Evolutionary conservation across 64 coral and sea anemone genomes (phyloP).

Genomic region (Dendronephthya gigantea): DNA sequence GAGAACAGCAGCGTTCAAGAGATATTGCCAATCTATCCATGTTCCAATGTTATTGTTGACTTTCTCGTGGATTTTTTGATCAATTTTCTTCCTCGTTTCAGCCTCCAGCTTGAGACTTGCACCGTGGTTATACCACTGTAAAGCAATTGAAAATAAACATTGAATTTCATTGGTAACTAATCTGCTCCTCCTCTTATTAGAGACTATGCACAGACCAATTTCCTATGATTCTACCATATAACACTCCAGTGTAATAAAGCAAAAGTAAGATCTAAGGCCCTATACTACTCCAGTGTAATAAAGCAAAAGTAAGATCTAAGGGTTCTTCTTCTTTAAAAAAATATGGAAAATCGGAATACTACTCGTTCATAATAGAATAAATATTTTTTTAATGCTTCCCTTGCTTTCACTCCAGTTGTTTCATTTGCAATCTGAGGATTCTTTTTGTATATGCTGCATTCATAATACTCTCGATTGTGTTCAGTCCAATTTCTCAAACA

Average conservation of each 20-base stretch:
- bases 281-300: too few relatives aligned
- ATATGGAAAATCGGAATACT: background rate
- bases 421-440: conserved; percentile 86
- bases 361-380: conserved; percentile 98
- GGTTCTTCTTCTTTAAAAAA: background rate
- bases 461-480: conserved; percentile 84
- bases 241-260: too few relatives aligned
- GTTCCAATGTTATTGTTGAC: conserved; percentile 98
- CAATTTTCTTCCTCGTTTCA: conserved; percentile 79
- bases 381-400: conserved; percentile 97
- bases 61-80: conserved; percentile 97
- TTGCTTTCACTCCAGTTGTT: conserved; percentile 69
- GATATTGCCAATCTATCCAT: conserved; percentile 98
- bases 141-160: background rate
- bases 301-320: too few relatives aligned
- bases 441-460: conserved; percentile 86
- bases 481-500: conserved; percentile 72
- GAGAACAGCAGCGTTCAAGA: conserved; percentile 66
- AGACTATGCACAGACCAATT: too few relatives aligned
- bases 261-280: too few relatives aligned
- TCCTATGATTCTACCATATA: too few relatives aligned
- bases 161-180: too few relatives aligned
- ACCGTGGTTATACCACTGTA: conserved; percentile 89
- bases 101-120: conserved; percentile 78
- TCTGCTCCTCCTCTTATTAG: too few relatives aligned